Evolutionary conservation across 1,140 invertebrate genomes (phyloP).

Genomic region (Latrodectus geometricus): DNA sequence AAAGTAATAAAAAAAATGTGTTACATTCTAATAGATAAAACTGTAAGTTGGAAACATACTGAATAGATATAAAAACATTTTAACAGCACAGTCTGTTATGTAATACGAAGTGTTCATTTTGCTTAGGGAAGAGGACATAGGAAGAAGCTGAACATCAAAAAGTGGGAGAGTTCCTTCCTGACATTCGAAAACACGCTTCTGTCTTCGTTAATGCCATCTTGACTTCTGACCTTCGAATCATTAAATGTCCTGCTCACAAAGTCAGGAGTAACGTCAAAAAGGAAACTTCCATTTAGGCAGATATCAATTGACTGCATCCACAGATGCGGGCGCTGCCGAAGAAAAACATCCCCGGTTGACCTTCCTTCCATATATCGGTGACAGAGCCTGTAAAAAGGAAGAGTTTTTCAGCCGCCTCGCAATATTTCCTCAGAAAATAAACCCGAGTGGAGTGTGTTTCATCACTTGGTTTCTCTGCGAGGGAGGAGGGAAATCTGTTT

Average conservation of each 20-base stretch:
- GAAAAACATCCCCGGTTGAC: not conserved
- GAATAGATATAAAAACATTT: no score
- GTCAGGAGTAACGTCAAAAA: not conserved
- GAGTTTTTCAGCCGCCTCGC: not conserved
- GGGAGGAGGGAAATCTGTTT: no score
- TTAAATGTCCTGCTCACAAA: not conserved
- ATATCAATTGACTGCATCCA: not conserved
- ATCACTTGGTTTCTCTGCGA: not conserved
- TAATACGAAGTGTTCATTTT: no score
- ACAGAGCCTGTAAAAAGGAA: not conserved
- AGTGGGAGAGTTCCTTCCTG: no score
- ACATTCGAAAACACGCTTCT: no score
- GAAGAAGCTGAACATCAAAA: no score
- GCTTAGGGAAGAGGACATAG: no score
- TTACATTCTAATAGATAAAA: no score
- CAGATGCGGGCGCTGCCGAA: not conserved
- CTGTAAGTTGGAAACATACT: no score
- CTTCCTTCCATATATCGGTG: not conserved
- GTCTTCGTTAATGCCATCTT: no score
- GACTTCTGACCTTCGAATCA: not conserved
- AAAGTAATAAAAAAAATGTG: no score
- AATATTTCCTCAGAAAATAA: not conserved
- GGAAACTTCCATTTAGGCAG: not conserved
- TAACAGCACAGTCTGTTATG: no score
- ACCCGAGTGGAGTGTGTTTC: not conserved